Percentiles rank a stretch among this genome's conserved stretches.
Evolutionary conservation across 2,888 invertebrate species (phyloP).

Genomic region (Marronus borbonicus): DNA sequence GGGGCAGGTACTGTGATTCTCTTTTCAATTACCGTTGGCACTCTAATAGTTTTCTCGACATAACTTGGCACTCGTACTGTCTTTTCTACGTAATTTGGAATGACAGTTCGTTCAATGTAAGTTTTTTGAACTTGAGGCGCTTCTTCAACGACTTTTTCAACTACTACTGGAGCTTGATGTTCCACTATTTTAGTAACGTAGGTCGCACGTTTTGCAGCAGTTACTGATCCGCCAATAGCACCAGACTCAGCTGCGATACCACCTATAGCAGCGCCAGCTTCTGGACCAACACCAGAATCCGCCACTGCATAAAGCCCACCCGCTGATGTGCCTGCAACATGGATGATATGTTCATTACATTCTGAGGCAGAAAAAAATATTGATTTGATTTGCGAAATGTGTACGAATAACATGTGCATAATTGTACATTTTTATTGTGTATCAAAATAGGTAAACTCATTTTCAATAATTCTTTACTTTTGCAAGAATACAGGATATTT

Average conservation of each 20-base stretch:
- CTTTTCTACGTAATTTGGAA: slow-evolving; percentile 68
- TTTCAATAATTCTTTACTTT: too few relatives aligned
- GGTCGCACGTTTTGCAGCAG: slow-evolving; percentile 36
- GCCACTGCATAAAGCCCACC: slow-evolving; percentile 77
- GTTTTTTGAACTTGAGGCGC: slow-evolving; percentile 59
- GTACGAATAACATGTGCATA: too few relatives aligned
- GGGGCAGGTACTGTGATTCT: slow-evolving; percentile 64
- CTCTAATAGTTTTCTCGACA: slow-evolving; percentile 66
- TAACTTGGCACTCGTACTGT: slow-evolving; percentile 66
- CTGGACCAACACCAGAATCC: slow-evolving; percentile 72
- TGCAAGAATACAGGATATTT: too few relatives aligned
- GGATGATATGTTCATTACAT: neutral
- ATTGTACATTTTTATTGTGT: too few relatives aligned
- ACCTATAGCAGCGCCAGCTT: slow-evolving; percentile 59
- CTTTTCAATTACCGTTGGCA: slow-evolving; percentile 67
- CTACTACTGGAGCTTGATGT: slow-evolving; percentile 54
- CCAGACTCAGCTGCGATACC: slow-evolving; percentile 54
- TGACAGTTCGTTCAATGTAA: slow-evolving; percentile 65
- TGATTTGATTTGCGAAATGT: too few relatives aligned
- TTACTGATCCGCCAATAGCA: slow-evolving; percentile 56
- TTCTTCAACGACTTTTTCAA: slow-evolving; percentile 57
- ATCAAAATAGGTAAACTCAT: too few relatives aligned
- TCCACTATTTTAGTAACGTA: slow-evolving; percentile 51
- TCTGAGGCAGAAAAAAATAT: neutral
- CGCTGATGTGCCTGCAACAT: slow-evolving; percentile 60